Evolutionary conservation across 2,888 invertebrate genomes (phyloP), one percentile per base, ranked within the genome.

Genomic region (Eupithecia vulgata): DNA sequence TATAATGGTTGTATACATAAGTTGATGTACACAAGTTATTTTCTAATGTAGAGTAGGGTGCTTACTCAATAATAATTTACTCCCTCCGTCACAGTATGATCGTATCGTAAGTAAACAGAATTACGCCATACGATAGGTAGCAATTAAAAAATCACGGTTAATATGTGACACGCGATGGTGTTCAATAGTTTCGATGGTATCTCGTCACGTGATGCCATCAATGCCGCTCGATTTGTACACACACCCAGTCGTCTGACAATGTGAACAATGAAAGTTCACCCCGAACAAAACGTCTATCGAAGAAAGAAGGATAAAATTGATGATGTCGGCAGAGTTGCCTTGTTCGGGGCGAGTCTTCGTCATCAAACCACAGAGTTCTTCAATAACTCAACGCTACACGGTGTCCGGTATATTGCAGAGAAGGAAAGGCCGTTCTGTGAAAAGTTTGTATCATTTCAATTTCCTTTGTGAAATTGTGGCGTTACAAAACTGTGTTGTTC

Each of bases 361-460:
- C 96, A 96, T 84, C 97, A 97, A 88, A 96, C 96, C 0, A 96
- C 95, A 73, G 96, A 97, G 84, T 97, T 97, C 88, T 97, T 97
- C 83, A 95, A 96, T 81, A 96, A 97, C 84, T 97, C 97, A 0
- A 97, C 97, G 0, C 91, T 97, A 52, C 97, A 97, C 85, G 97
- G 97, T 21, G 96, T 97, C 0, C 95, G 96, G 35, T 97, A 97
- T 82, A 97, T 97, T 71, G 96, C 97, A 3, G 97, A 97, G 86
- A 95, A 95, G 76, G 96, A 96, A 30, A 91, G 97, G 66, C 97
- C 97, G 2, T 95, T 96, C 86, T 96, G 96, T 84, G 97, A 97
- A 91, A 97, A 96, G 97, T 97, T 83, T 86, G 93, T 61, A 61
- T 34, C 15, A 17, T 61, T 61, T 34, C 34, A 8, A 61, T 61